Percentiles rank a stretch among this genome's conserved stretches.
Conservation (phyloP, 2,888 invertebrate species). For the Euphydryas editha region DNA sequence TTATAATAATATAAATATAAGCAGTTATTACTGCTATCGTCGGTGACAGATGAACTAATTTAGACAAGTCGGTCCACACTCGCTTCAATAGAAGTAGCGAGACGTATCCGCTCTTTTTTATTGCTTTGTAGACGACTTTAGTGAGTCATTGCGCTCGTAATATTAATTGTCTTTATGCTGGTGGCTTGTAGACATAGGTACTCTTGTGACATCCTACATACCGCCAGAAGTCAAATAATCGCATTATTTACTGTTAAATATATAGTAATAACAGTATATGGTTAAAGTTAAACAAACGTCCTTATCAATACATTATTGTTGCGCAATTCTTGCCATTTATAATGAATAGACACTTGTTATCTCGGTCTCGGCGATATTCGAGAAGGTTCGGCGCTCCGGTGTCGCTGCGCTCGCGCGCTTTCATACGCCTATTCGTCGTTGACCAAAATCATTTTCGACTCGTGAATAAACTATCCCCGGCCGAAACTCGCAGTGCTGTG, state of each 20-base stretch:
- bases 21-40: no score
- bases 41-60: conserved; percentile 57
- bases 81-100: conserved; percentile 52
- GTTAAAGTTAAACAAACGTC: conserved; percentile 25
- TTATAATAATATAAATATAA: no score
- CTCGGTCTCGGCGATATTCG: conserved; percentile 63
- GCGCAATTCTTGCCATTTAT: conserved; percentile 67
- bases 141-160: conserved; percentile 34
- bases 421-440: conserved; percentile 23
- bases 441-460: conserved; percentile 10
- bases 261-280: neutral
- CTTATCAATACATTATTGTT: conserved; percentile 56
- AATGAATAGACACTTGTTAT: conserved; percentile 71
- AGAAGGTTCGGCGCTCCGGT: conserved; percentile 70
- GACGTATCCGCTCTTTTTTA: conserved; percentile 55
- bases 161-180: conserved; percentile 32
- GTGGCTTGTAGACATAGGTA: conserved; percentile 11
- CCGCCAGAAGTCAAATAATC: neutral
- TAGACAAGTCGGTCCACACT: conserved; percentile 54
- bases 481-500: conserved; percentile 17
- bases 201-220: conserved; percentile 15
- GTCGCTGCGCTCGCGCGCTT: conserved; percentile 57
- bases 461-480: conserved; percentile 22
- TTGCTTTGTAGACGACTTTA: conserved; percentile 33
- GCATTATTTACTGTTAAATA: neutral